These are phyloP conservation scores for Leucopternis melanops DNA, from an alignment of 2,113 vertebrate species.

Conservation along the genomic window DNA sequence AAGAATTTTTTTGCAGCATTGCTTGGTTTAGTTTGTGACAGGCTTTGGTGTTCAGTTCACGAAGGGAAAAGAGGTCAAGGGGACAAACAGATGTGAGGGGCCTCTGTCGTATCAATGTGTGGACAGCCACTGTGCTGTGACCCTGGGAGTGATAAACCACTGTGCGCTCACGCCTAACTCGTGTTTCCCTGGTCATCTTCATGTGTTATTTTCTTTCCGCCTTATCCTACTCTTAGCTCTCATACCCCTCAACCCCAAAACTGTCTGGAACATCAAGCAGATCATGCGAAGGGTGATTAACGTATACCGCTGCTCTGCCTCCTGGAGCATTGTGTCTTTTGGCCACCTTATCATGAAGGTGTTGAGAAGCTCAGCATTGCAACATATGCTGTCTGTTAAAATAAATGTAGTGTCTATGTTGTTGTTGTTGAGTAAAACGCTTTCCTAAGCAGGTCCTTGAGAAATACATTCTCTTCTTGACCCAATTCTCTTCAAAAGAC, in stretches of 20 bases:
- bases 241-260: not conserved
- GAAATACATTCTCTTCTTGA: constrained; percentile 16
- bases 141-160: not conserved
- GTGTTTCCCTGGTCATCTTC: not conserved
- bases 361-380: not conserved
- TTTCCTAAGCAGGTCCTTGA: constrained; percentile 15
- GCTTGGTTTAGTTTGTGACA: not conserved
- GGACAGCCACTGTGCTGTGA: not conserved
- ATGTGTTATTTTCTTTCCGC: not conserved
- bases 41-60: not conserved
- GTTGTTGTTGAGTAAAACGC: not conserved
- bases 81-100: accelerated
- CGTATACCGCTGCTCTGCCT: not conserved
- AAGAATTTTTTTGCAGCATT: not conserved
- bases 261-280: not conserved
- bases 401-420: not conserved
- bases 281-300: not conserved
- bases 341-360: not conserved
- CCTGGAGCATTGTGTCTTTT: not conserved
- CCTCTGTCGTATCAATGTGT: accelerated
- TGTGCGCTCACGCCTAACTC: not conserved
- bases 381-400: not conserved
- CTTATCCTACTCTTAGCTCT: not conserved
- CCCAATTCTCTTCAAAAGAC: not conserved
- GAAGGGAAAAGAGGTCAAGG: not conserved